phyloP scores from a whole-genome alignment of 2,113 vertebrate species.

The Pseudorasbora parva region DNA sequence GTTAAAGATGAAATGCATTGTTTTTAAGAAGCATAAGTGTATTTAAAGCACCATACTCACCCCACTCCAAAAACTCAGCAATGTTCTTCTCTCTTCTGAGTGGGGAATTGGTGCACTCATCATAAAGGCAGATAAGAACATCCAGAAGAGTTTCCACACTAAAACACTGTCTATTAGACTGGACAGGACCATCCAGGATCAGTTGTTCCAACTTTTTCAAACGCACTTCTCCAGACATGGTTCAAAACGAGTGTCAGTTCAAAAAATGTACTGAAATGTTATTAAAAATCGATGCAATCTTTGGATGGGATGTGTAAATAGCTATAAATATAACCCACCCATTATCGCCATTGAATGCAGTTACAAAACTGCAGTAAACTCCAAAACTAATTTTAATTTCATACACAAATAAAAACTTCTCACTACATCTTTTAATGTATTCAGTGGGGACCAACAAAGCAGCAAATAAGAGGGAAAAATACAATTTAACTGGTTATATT shows the following conservation, averaged over 20 bases:
- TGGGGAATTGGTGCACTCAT: conserved; percentile 96
- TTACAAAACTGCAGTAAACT: conserved; percentile 8
- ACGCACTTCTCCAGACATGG: conserved; percentile 98
- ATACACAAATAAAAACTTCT: conserved; percentile 10
- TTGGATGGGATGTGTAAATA: background rate
- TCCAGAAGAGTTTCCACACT: conserved; percentile 97
- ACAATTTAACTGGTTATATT: background rate
- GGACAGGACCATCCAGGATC: conserved; percentile 92
- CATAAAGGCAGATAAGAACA: conserved; percentile 94
- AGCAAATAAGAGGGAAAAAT: background rate
- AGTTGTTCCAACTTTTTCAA: conserved; percentile 97
- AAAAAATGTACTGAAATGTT: conserved; percentile 9
- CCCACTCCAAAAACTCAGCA: conserved; percentile 95
- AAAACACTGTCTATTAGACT: conserved; percentile 88
- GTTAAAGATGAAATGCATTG: background rate
- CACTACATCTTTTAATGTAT: conserved; percentile 12
- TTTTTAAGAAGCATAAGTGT: background rate
- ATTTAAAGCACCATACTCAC: conserved; percentile 76
- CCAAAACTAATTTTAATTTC: background rate
- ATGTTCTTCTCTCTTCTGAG: conserved; percentile 96
- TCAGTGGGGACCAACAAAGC: background rate
- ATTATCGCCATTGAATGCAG: conserved; percentile 8
- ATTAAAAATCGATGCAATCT: conserved; percentile 19
- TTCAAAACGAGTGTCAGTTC: conserved; percentile 16
- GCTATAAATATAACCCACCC: background rate